phyloP scores from a whole-genome alignment of 1,140 invertebrate genomes.

The Dreissena polymorpha region DNA sequence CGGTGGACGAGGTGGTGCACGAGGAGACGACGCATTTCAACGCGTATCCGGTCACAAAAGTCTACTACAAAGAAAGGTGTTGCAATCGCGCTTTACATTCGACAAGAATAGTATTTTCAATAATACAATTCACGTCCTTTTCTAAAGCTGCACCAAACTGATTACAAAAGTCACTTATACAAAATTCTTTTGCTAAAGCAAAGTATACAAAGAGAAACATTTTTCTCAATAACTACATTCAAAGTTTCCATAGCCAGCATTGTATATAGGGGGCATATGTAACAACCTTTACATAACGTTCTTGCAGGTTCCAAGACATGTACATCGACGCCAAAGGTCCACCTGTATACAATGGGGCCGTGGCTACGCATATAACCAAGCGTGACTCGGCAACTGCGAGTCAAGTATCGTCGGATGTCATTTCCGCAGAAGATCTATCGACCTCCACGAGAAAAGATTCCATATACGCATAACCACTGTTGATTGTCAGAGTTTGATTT shows the following conservation, averaged over 20 bases:
- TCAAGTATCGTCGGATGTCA: background rate
- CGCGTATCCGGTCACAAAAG: slow-evolving; percentile 35
- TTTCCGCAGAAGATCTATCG: slow-evolving; percentile 5
- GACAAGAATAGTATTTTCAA: background rate
- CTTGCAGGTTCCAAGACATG: slow-evolving; percentile 26
- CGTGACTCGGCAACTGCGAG: slow-evolving; percentile 11
- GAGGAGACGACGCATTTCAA: slow-evolving; percentile 17
- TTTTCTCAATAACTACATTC: background rate
- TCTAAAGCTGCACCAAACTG: background rate
- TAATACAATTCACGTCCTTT: background rate
- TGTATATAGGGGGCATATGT: too few species aligned
- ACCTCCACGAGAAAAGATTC: slow-evolving; percentile 33
- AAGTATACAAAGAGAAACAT: background rate
- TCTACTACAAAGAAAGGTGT: slow-evolving; percentile 42
- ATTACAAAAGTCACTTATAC: background rate
- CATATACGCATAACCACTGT: background rate
- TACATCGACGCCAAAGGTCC: slow-evolving; percentile 6
- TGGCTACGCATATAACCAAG: background rate
- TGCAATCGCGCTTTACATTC: background rate
- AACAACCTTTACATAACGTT: background rate
- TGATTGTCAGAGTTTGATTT: too few species aligned
- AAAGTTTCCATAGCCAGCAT: background rate
- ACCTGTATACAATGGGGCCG: background rate
- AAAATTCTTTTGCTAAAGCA: background rate
- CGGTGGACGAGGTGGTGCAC: slow-evolving; percentile 13